phyloP scores from a whole-genome alignment of 2,888 invertebrate species.

The Dryocosmus kuriphilus region DNA sequence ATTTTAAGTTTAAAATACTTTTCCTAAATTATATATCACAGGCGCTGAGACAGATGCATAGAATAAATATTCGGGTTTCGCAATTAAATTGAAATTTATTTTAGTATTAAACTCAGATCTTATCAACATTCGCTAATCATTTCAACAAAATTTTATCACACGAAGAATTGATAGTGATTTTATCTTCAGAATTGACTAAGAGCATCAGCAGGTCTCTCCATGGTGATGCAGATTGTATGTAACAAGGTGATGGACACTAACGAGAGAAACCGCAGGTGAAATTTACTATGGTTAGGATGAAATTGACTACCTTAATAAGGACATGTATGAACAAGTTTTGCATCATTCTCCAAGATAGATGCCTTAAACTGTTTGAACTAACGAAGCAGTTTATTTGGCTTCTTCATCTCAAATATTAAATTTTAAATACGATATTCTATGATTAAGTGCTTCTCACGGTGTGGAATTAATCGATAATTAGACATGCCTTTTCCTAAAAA shows the following conservation, averaged over 20 bases:
- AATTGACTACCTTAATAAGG: slow-evolving; percentile 59
- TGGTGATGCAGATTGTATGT: slow-evolving; percentile 52
- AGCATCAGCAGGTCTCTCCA: slow-evolving; percentile 49
- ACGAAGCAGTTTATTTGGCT: background rate
- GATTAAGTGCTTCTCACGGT: no score
- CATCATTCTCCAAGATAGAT: slow-evolving; percentile 49
- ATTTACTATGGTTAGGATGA: slow-evolving; percentile 55
- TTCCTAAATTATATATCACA: background rate
- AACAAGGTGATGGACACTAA: slow-evolving; percentile 55
- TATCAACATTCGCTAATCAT: background rate
- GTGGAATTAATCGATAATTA: background rate
- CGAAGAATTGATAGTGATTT: slow-evolving; percentile 8
- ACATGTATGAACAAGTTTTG: slow-evolving; percentile 51
- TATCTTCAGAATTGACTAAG: slow-evolving; percentile 49
- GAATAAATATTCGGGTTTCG: no score
- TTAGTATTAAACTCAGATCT: background rate
- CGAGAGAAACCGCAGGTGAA: slow-evolving; percentile 58
- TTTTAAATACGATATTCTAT: background rate
- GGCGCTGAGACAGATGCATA: no score
- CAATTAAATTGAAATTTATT: background rate
- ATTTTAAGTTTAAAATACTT: background rate
- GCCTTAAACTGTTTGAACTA: slow-evolving; percentile 14
- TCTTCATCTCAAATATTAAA: no score
- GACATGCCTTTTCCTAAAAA: background rate
- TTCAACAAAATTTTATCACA: background rate